phyloP scores from a whole-genome alignment of 2,797 vertebrate species.

The Typhlichthys subterraneus region DNA sequence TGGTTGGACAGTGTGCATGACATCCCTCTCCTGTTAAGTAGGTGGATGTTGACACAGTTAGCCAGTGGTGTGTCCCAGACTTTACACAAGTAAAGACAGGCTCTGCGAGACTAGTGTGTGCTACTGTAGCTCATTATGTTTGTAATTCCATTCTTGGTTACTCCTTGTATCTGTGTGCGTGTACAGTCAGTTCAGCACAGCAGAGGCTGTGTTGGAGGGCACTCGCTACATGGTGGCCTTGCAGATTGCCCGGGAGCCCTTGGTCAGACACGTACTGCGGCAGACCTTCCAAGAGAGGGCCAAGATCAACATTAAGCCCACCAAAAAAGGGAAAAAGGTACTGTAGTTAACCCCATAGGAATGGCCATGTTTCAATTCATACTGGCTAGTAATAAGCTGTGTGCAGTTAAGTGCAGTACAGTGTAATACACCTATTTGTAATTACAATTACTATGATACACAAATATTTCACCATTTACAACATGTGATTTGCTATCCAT shows the following conservation, averaged over 20 bases:
- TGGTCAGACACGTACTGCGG: conserved; percentile 88
- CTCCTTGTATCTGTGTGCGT: conserved; percentile 5
- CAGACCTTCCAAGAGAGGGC: conserved; percentile 91
- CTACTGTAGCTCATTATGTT: not conserved
- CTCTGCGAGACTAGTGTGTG: too few species aligned
- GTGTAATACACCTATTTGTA: too few species aligned
- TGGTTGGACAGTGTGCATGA: too few species aligned
- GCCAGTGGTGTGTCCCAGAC: too few species aligned
- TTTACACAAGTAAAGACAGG: too few species aligned
- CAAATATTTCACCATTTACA: too few species aligned
- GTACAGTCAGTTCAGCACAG: conserved; percentile 84
- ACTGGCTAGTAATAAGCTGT: not conserved
- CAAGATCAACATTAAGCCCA: conserved; percentile 87
- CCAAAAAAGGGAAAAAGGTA: conserved; percentile 91
- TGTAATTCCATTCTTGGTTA: not conserved
- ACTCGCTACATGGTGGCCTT: conserved; percentile 91
- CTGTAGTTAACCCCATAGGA: not conserved
- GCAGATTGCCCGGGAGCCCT: conserved; percentile 88
- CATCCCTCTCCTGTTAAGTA: too few species aligned
- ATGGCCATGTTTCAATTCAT: not conserved
- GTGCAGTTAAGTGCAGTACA: too few species aligned
- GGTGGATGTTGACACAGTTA: too few species aligned
- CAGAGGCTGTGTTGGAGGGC: conserved; percentile 87
- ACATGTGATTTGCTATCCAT: too few species aligned
- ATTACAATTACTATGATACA: too few species aligned